These are phyloP conservation scores for Gryon sp. DNA, from an alignment of 1,140 invertebrate genomes.

Conservation along the genomic window DNA sequence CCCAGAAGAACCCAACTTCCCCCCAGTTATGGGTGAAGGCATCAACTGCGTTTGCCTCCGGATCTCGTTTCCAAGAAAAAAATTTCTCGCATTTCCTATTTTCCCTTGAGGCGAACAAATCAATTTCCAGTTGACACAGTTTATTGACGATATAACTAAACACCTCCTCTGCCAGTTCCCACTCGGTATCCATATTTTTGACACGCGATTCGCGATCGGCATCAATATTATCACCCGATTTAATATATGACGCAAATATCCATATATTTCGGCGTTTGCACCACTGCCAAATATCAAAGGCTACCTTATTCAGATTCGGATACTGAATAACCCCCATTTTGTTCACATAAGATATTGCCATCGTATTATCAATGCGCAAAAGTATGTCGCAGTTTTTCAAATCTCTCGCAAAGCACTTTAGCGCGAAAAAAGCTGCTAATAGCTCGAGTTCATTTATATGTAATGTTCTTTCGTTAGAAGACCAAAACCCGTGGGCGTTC, in stretches of 20 bases:
- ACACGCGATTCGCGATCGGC: constrained; percentile 3
- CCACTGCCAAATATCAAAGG: constrained; percentile 1
- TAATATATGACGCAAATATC: constrained; percentile 12
- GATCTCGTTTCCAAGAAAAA: constrained; percentile 55
- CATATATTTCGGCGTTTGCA: constrained; percentile 1
- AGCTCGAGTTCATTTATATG: constrained; percentile 21
- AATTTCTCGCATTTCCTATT: constrained; percentile 61
- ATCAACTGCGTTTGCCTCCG: constrained; percentile 41
- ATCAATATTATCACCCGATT: background rate
- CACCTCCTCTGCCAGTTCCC: no score
- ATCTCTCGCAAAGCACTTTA: constrained; percentile 14
- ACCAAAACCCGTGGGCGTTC: constrained; percentile 12
- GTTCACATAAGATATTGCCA: constrained; percentile 2
- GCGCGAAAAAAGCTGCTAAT: constrained; percentile 8
- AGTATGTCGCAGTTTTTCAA: constrained; percentile 4
- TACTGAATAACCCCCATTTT: constrained; percentile 2
- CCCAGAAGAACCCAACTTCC: background rate
- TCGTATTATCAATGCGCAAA: constrained; percentile 9
- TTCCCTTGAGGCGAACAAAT: constrained; percentile 56
- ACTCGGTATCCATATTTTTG: no score
- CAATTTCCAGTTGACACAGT: constrained; percentile 56
- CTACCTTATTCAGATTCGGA: background rate
- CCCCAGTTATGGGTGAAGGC: constrained; percentile 41
- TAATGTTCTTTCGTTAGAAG: background rate
- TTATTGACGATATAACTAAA: constrained; percentile 32